phyloP scores from a whole-genome alignment of 2,888 invertebrate species.

The Prosopocoilus inquinatus region DNA sequence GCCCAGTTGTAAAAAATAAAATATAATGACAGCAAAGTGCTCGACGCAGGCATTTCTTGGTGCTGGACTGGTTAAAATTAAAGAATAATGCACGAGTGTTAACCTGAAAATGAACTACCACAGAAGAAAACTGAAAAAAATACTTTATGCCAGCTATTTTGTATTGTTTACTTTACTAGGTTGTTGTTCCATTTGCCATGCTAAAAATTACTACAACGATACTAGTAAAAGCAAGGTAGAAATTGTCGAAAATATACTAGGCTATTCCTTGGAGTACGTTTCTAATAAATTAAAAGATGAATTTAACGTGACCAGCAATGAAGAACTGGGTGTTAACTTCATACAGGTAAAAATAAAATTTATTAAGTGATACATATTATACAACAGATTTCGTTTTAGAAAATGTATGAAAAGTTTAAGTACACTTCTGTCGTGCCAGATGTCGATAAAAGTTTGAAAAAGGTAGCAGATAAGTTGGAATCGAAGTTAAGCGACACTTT shows the following conservation, averaged over 20 bases:
- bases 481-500: slow-evolving; percentile 42
- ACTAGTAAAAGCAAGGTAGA: slow-evolving; percentile 26
- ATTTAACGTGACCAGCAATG: slow-evolving; percentile 39
- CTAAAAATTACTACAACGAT: slow-evolving; percentile 21
- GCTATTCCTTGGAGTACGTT: slow-evolving; percentile 31
- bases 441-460: slow-evolving; percentile 37
- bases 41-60: too few relatives aligned
- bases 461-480: slow-evolving; percentile 41
- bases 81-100: not conserved
- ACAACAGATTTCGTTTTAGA: slow-evolving; percentile 31
- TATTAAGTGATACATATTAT: not conserved
- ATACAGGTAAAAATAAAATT: slow-evolving; percentile 37
- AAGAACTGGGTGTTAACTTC: slow-evolving; percentile 44
- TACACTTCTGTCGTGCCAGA: slow-evolving; percentile 37
- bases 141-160: slow-evolving; percentile 12
- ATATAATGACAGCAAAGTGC: too few relatives aligned
- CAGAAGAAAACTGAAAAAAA: slow-evolving; percentile 14
- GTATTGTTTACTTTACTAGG: slow-evolving; percentile 11
- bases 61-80: too few relatives aligned
- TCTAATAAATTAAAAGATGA: slow-evolving; percentile 36
- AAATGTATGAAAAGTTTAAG: slow-evolving; percentile 44
- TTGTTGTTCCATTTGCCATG: slow-evolving; percentile 7
- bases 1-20: too few relatives aligned
- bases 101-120: slow-evolving; percentile 19
- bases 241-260: slow-evolving; percentile 28